These are phyloP conservation scores for Styela clava DNA, from an alignment of 23 tunicate genomes.

Conservation along the genomic window DNA sequence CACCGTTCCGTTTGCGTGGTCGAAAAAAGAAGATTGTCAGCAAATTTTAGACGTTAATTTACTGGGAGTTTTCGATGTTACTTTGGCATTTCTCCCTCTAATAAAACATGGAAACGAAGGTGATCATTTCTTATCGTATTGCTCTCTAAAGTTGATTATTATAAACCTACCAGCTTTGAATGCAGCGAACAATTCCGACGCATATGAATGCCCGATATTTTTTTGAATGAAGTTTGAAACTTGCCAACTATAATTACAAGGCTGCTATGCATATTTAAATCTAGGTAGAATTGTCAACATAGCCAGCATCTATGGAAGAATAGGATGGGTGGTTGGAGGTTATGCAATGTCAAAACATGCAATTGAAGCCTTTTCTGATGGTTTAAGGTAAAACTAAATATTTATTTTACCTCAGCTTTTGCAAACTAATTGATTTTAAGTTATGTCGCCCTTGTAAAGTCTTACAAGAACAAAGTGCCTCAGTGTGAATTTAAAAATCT, in stretches of 20 bases:
- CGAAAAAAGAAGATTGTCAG: slow-evolving; percentile 35
- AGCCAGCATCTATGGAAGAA: slow-evolving; percentile 32
- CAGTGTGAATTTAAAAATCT: too few relatives aligned
- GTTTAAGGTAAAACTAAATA: slow-evolving; percentile 25
- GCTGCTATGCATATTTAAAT: too few relatives aligned
- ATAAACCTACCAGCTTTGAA: too few relatives aligned
- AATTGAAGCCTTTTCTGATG: slow-evolving; percentile 36
- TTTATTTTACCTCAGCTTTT: too few relatives aligned
- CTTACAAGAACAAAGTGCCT: too few relatives aligned
- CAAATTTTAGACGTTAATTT: slow-evolving; percentile 52
- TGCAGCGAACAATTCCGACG: too few relatives aligned
- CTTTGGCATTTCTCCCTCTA: slow-evolving; percentile 50
- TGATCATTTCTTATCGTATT: background rate
- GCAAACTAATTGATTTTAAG: too few relatives aligned
- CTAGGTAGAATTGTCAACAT: slow-evolving; percentile 46
- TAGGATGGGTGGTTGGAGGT: background rate
- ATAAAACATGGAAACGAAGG: slow-evolving; percentile 47
- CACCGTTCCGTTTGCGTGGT: slow-evolving; percentile 60
- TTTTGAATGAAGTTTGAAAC: too few relatives aligned
- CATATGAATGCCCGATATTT: too few relatives aligned
- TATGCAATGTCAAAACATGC: slow-evolving; percentile 33
- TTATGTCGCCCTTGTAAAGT: too few relatives aligned
- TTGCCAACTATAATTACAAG: too few relatives aligned
- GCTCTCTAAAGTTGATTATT: background rate
- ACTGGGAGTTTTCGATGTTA: slow-evolving; percentile 37